A percentile compares a stretch with the other conserved stretches of the same genome.
These are phyloP conservation scores for Stomorhina lunata DNA, from an alignment of 2,888 invertebrate genomes.

Conservation along the genomic window DNA sequence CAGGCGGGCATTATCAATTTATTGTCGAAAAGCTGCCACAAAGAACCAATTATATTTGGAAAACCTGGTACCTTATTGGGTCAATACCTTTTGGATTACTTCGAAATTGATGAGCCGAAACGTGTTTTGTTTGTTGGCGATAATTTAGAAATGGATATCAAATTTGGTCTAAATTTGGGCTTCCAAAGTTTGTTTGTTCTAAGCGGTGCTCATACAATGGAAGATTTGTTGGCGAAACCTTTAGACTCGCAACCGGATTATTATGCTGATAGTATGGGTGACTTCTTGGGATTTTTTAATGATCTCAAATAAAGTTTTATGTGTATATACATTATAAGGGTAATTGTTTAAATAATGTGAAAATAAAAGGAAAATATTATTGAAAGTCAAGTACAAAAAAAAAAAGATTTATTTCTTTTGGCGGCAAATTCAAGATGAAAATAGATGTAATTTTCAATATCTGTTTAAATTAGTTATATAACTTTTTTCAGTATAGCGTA, in stretches of 20 bases:
- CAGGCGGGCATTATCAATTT: constrained; percentile 65
- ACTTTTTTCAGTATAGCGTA: too few relatives aligned
- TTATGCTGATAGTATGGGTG: constrained; percentile 69
- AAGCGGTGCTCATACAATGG: constrained; percentile 76
- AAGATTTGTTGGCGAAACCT: constrained; percentile 65
- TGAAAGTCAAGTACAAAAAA: not conserved
- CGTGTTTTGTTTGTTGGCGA: constrained; percentile 90
- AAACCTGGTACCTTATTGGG: constrained; percentile 78
- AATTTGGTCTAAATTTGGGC: constrained; percentile 85
- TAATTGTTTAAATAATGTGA: not conserved
- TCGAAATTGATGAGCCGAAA: constrained; percentile 81
- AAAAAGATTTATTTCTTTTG: not conserved
- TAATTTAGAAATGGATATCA: constrained; percentile 88
- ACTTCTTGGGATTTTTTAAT: constrained; percentile 69
- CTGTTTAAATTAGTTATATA: too few relatives aligned
- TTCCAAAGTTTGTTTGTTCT: constrained; percentile 87
- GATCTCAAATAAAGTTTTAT: constrained; percentile 6
- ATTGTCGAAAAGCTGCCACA: constrained; percentile 70
- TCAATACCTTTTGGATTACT: constrained; percentile 73
- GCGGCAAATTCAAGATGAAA: not conserved
- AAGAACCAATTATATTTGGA: constrained; percentile 75
- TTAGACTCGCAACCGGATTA: constrained; percentile 68
- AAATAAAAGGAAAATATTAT: not conserved
- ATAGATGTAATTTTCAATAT: too few relatives aligned
- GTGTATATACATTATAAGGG: not conserved